Evolutionary conservation across 2,888 invertebrate genomes (phyloP).

Genomic region (Melipona beecheii): DNA sequence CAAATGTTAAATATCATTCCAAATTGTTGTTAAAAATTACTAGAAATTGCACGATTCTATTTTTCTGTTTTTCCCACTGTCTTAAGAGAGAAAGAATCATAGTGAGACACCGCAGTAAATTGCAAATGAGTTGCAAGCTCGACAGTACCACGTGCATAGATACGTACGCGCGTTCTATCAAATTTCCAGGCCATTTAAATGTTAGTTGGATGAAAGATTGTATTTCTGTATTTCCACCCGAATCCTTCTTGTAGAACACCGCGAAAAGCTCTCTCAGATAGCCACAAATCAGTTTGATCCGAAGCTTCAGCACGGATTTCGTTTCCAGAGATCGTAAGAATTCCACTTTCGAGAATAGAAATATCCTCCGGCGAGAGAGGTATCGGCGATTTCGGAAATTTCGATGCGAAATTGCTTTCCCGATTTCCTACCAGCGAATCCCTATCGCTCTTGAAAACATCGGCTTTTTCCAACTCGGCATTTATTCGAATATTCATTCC

Average conservation of each 20-base stretch:
- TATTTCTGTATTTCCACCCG: background rate
- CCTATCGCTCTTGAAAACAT: background rate
- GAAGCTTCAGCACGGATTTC: slow-evolving; percentile 59
- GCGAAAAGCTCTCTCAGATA: background rate
- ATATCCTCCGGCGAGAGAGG: slow-evolving; percentile 35
- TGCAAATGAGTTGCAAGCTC: background rate
- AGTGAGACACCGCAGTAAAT: too few species aligned
- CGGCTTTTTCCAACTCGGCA: background rate
- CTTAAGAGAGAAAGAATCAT: too few species aligned
- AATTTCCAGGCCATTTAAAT: slow-evolving; percentile 30
- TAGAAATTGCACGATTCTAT: too few species aligned
- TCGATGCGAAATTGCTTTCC: background rate
- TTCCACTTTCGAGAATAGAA: background rate
- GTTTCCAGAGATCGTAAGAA: slow-evolving; percentile 56
- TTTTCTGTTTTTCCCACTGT: too few species aligned
- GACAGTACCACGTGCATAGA: slow-evolving; percentile 4
- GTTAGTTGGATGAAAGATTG: slow-evolving; percentile 4
- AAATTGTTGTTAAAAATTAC: too few species aligned
- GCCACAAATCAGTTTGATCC: slow-evolving; percentile 39
- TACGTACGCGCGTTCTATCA: background rate
- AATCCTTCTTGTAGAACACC: background rate
- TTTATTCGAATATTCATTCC: background rate
- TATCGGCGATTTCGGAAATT: slow-evolving; percentile 24
- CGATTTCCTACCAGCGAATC: too few species aligned
- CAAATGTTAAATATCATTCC: too few species aligned